Base-by-base conservation (phyloP, 2,797 vertebrate genomes). In the Fistularia commersonii region DNA sequence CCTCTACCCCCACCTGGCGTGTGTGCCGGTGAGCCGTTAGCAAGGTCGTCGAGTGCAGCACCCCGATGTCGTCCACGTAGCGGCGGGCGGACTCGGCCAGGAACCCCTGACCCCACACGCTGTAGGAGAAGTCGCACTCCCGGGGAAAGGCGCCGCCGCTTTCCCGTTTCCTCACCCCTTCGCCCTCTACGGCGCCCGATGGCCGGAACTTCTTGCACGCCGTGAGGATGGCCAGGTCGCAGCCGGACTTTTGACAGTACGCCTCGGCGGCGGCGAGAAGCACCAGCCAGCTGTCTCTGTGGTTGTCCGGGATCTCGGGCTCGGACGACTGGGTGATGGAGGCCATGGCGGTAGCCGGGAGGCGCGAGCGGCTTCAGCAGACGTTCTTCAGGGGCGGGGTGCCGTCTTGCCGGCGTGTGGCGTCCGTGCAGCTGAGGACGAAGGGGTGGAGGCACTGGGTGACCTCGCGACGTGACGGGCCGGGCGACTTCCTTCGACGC, bases 51-150 rank as follows among this genome's bases (percentile, higher is more conserved):
- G 92, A 93, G 81, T 97, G 94, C 32, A 95, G 89, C 64, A 93
- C 90, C 0, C 92, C 90, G 3, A 97, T 96, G 82, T 96, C 95
- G 0, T 95, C 93, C 60, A 95, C 72, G 79, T 95, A 96, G 55
- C 90, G 87, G 8, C 90, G 90, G 0, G 92, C 83, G 0, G 94
- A 92, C 45, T 95, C 93, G 0, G 92, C 91, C 65, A 97, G 85
- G 3, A 92, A 86, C 1, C 94, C 93, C 0, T 89, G 91, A 12
- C 95, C 95, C 48, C 94, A 94, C 5, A 93, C 88, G 0, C 76
- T 83, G 3, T 95, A 96, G 37, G 82, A 81, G 48, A 91, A 95
- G 14, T 92, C 89, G 1, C 81, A 85, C 63, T 83, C 85, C 54
- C 78, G 78, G 0, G 73, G 48, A 50, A 82, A 72, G 61, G 66